phyloP scores from a whole-genome alignment of 2,797 vertebrate species.

The Scyliorhinus canicula region DNA sequence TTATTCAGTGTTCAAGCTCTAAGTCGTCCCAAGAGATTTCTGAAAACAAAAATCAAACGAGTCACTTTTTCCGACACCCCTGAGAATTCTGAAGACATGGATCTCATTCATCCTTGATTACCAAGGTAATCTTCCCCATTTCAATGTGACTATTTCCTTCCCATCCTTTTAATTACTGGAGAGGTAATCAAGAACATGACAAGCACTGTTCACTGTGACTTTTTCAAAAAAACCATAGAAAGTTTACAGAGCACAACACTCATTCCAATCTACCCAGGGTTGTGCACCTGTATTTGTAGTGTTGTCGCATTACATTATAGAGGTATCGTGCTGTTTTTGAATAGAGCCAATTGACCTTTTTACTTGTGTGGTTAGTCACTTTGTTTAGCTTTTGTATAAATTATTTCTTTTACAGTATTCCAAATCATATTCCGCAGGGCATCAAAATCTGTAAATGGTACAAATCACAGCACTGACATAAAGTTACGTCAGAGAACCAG shows the following conservation, averaged over 20 bases:
- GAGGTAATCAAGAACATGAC: neutral
- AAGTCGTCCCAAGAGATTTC: neutral
- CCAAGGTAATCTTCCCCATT: neutral
- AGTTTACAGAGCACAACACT: neutral
- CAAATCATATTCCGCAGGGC: neutral
- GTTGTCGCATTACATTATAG: neutral
- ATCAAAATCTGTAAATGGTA: neutral
- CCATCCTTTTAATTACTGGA: constrained; percentile 6
- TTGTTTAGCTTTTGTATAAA: neutral
- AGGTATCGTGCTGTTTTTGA: neutral
- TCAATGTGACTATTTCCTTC: neutral
- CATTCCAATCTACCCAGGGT: neutral
- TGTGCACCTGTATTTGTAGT: neutral
- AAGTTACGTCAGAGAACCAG: neutral
- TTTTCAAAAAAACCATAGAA: neutral
- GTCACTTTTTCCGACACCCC: neutral
- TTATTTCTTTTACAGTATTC: neutral
- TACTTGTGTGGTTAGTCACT: neutral
- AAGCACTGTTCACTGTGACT: neutral
- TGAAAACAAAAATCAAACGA: constrained; percentile 5
- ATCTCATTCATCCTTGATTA: constrained; percentile 20
- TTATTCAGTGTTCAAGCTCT: neutral
- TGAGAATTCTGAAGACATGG: neutral
- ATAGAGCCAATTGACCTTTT: neutral
- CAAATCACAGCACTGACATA: neutral